phyloP scores from a whole-genome alignment of 2,113 vertebrate species.

The Acrocephalus kingi region DNA sequence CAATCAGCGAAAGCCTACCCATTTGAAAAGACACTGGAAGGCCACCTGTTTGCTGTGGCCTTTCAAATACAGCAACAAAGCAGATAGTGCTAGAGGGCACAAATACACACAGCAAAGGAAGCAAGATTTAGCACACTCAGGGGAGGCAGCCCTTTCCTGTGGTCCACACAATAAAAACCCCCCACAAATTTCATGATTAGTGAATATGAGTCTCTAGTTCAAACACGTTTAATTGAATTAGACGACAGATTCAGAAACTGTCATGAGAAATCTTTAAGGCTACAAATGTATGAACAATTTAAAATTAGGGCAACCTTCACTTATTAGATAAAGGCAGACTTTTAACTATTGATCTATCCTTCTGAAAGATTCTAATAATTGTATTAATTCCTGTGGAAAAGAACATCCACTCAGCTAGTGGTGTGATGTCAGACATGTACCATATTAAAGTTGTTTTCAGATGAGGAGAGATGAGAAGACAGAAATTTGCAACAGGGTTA shows the following conservation, averaged over 20 bases:
- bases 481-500: not conserved
- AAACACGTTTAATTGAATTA: not conserved
- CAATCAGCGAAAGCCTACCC: not conserved
- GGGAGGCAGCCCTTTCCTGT: not conserved
- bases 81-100: not conserved
- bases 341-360: not conserved
- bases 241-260: not conserved
- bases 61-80: not conserved
- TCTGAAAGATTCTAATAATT: not conserved
- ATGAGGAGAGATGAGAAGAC: not conserved
- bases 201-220: not conserved
- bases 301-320: not conserved
- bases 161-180: not conserved
- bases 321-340: not conserved
- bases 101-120: rapidly evolving
- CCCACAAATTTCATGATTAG: not conserved
- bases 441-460: not conserved
- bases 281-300: not conserved
- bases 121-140: not conserved
- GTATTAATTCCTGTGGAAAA: not conserved
- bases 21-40: not conserved
- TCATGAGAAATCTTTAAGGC: not conserved
- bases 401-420: not conserved
- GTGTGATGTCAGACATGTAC: not conserved
- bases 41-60: not conserved